Percentiles rank a stretch among this genome's conserved stretches.
These are phyloP conservation scores for Luperina testacea DNA, from an alignment of 2,888 invertebrate species.

Conservation along the genomic window DNA sequence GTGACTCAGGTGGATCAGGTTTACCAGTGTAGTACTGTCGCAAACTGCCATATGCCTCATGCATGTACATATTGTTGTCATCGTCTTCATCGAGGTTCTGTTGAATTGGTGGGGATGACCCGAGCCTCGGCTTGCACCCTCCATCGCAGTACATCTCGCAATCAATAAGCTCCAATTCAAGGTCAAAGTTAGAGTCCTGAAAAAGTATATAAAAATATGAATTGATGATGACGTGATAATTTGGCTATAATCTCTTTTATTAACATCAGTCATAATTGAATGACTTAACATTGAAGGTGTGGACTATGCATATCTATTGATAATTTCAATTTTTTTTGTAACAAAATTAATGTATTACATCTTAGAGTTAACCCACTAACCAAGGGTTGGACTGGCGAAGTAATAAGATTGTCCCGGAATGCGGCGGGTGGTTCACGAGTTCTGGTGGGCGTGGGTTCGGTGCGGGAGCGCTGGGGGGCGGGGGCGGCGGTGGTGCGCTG, in stretches of 20 bases:
- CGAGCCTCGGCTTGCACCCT: constrained; percentile 82
- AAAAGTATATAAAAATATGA: constrained; percentile 17
- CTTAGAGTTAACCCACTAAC: constrained; percentile 60
- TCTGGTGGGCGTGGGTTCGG: constrained; percentile 61
- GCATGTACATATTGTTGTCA: constrained; percentile 77
- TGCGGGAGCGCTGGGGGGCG: constrained; percentile 67
- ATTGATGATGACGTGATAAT: background rate
- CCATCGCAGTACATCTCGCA: constrained; percentile 85
- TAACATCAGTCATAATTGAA: background rate
- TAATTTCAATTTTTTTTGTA: too few species aligned
- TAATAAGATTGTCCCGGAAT: constrained; percentile 82
- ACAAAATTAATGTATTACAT: background rate
- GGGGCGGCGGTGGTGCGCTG: constrained; percentile 57
- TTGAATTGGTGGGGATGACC: constrained; percentile 80
- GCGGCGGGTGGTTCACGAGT: constrained; percentile 69
- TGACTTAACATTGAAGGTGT: background rate
- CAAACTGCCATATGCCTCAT: constrained; percentile 76
- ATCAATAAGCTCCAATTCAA: constrained; percentile 84
- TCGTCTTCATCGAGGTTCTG: constrained; percentile 76
- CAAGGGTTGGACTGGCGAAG: constrained; percentile 80
- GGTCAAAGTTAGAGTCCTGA: constrained; percentile 82
- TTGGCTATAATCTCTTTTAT: background rate
- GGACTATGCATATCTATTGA: background rate
- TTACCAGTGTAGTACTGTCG: constrained; percentile 78
- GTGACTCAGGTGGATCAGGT: constrained; percentile 89